Base-by-base conservation (phyloP, 2,888 invertebrate genomes). In the Ormyrus pomaceus region DNA sequence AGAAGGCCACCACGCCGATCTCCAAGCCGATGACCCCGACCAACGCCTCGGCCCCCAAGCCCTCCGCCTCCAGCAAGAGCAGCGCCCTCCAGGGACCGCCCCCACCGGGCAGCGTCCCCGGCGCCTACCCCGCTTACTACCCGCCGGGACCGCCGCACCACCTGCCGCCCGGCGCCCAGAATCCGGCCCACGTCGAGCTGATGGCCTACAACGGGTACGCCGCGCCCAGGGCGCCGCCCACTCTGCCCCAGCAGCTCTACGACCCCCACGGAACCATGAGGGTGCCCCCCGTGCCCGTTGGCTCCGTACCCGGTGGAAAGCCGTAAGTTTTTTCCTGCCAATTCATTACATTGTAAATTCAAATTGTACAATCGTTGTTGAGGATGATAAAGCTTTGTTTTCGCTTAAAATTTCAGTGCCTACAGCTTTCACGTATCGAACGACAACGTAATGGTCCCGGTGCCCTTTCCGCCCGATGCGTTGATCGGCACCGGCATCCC, bases 351-450 rank as follows among this genome's bases (percentile, higher is more conserved):
- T 1, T 19, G 19, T 2, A 19, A 19, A 19, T 34, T 34, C 34
- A 34, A 34, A 34, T 4, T 34, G 34, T 34, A 4, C 4, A 34
- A 2, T 2, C 1, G 13, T 19, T 2, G 34, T 34, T 4, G 3
- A 34, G 4, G 34, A 4, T 34, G 34, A 34, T 34, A 2, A 34
- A 34, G 11, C 51, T 4, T 51, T 6, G 0, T 65, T n/a, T 56
- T 46, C 34, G 55, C 19, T 6, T 46, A 66, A 9, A 48, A 34
- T 94, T 94, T 64, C 93, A 97, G 97, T 85, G 97, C 97, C 51
- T 98, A 98, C 92, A 97, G 97, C 86, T 98, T 97, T 93, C 97
- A 97, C 92, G 96, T 98, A 88, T 96, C 95, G 85, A 95, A 95
- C 82, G 96, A 96, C 88, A 96, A 96, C 64, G 95, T 96, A 89